Evolutionary conservation across 2,888 invertebrate species (phyloP).

Genomic region (Drosophila paranaensis): DNA sequence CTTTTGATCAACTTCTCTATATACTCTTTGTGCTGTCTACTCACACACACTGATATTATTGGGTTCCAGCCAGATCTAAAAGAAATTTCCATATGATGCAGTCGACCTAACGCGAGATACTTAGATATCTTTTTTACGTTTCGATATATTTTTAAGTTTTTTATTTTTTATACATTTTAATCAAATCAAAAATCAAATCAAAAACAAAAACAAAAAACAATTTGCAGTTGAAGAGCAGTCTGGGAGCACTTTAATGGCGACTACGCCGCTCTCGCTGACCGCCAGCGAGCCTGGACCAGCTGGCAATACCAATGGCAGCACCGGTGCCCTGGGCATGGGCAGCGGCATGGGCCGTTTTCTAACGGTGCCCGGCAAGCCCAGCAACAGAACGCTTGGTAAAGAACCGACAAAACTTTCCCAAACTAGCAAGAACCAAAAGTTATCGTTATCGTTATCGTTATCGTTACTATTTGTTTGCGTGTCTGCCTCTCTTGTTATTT

Average conservation of each 20-base stretch:
- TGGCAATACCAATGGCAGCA: conserved; percentile 71
- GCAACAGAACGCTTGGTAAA: conserved; percentile 77
- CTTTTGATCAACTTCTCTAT: conserved; percentile 1
- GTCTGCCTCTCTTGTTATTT: conserved; percentile 26
- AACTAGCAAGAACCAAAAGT: conserved; percentile 32
- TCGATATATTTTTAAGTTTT: conserved; percentile 7
- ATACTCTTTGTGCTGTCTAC: conserved; percentile 17
- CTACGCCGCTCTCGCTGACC: conserved; percentile 79
- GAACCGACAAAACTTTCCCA: conserved; percentile 43
- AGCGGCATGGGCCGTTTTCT: conserved; percentile 84
- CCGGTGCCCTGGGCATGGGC: conserved; percentile 77
- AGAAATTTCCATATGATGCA: conserved; percentile 27
- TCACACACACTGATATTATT: conserved; percentile 4
- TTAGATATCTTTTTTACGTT: conserved; percentile 18
- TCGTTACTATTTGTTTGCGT: conserved; percentile 18
- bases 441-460: conserved; percentile 49
- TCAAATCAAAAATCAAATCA: neutral
- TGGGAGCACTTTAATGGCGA: conserved; percentile 70
- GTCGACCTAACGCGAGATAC: conserved; percentile 29
- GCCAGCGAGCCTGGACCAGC: conserved; percentile 77
- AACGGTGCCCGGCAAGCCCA: conserved; percentile 83
- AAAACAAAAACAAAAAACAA: conserved; percentile 25
- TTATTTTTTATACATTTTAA: conserved; percentile 17
- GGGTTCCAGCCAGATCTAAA: conserved; percentile 1
- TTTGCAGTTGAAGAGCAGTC: conserved; percentile 84